Evolutionary conservation across 2,888 invertebrate genomes (phyloP), one percentile per base, ranked within the genome.

Genomic region (Agrilus biguttatus): DNA sequence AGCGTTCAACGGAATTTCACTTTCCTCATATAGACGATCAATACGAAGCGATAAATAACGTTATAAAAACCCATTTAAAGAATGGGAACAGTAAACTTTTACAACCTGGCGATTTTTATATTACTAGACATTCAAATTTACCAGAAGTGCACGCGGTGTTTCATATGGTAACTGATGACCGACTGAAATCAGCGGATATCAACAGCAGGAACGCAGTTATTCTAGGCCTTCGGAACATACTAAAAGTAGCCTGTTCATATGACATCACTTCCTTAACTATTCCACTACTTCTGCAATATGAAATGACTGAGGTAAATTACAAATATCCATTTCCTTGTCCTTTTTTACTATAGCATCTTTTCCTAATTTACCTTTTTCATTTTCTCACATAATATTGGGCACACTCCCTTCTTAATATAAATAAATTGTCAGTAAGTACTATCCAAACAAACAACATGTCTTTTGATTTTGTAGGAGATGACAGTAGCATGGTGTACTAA

Each of bases 401-500:
- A 19, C 14, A 19, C 14, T 13, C 13, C 13, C 41, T 14, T 32
- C 14, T 17, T 14, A 14, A 41, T 42, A 14, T 43, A 6, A 5
- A 6, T 34, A 8, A 39, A 46, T 44, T 39, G 14, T 45, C 38
- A 41, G 33, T 36, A 40, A 40, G 14, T 13, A 39, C 39, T 37
- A 23, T 5, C 8, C n/a, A n/a, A 33, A 33, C 14, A 48, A 41
- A 44, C n/a, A n/a, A n/a, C n/a, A 28, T 28, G 6, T 28, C 3
- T 28, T 28, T 28, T 28, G 28, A 2, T 46, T 39, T 55, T 57
- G n/a, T 55, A 84, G 82, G 88, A 89, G 61, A 89, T 93, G 90
- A 96, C 95, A 0, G 83, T 92, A 41, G 80, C 84, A 33, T 98
- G 97, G 97, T 97, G 96, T 67, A 77, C 87, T 59, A 86, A 91